These are phyloP conservation scores for Phoxinus dragarum DNA, from an alignment of 2,797 vertebrate genomes.

Conservation along the genomic window DNA sequence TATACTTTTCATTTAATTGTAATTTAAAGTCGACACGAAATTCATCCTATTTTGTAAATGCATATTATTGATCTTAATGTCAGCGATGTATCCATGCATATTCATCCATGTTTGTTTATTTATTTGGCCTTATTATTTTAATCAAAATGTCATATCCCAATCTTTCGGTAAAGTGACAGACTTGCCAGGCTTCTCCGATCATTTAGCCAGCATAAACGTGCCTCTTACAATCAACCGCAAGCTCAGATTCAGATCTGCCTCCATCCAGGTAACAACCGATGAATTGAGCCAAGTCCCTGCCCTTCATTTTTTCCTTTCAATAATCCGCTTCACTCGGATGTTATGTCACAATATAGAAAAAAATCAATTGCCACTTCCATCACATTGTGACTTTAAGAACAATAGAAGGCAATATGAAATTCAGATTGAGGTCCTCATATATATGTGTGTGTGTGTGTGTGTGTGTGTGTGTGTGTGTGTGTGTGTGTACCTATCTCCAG, in stretches of 20 bases:
- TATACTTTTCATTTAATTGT: neutral
- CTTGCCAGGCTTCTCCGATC: neutral
- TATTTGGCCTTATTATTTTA: neutral
- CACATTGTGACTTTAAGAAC: neutral
- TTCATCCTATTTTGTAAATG: neutral
- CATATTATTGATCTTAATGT: no score
- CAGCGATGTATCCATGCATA: no score
- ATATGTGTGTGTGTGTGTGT: no score
- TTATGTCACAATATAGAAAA: neutral
- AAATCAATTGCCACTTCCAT: neutral
- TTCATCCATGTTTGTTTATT: no score
- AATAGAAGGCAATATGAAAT: neutral
- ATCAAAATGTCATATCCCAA: neutral
- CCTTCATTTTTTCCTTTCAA: neutral
- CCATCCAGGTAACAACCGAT: neutral
- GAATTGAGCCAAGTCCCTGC: neutral
- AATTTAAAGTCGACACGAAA: neutral
- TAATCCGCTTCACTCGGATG: neutral
- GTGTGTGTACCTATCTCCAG: conserved; percentile 92
- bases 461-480: conserved; percentile 54
- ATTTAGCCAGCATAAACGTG: neutral
- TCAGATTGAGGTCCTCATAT: neutral
- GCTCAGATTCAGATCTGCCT: neutral
- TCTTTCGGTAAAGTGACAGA: neutral
- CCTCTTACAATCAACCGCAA: neutral